phyloP scores from a whole-genome alignment of 2,888 invertebrate species.

The Cactoblastis cactorum region DNA sequence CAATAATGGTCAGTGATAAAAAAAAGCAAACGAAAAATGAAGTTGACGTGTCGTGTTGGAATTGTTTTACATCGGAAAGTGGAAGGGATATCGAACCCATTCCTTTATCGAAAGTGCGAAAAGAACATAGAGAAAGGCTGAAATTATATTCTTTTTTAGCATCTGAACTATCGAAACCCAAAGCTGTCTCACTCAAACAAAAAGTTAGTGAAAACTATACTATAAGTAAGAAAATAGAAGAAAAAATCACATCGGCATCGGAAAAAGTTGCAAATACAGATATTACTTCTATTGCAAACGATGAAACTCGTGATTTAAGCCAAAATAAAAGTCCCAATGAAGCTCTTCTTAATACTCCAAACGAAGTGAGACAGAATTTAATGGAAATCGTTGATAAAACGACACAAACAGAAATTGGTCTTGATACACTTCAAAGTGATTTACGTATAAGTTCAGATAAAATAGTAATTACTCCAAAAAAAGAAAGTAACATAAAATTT shows the following conservation, averaged over 20 bases:
- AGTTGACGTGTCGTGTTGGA: constrained; percentile 58
- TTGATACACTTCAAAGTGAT: not conserved
- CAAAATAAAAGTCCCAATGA: not conserved
- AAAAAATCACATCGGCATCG: constrained; percentile 36
- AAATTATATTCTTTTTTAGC: constrained; percentile 59
- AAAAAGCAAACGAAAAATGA: constrained; percentile 31
- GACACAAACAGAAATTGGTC: not conserved
- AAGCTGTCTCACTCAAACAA: constrained; percentile 56
- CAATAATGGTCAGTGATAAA: constrained; percentile 26
- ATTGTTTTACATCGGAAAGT: constrained; percentile 51
- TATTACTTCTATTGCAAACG: not conserved
- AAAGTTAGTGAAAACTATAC: constrained; percentile 57
- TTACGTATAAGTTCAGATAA: not conserved
- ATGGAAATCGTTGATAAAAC: not conserved
- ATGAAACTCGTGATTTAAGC: not conserved
- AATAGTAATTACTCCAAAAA: not conserved
- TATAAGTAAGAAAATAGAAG: constrained; percentile 53
- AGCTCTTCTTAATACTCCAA: no score
- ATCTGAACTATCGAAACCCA: constrained; percentile 56
- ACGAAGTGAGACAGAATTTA: not conserved
- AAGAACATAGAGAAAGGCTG: constrained; percentile 49
- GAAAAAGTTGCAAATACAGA: not conserved
- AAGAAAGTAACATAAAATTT: not conserved
- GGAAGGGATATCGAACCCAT: constrained; percentile 36
- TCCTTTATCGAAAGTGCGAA: constrained; percentile 49